A percentile compares a stretch with the other conserved stretches of the same genome.
phyloP scores from a whole-genome alignment of 2,797 vertebrate genomes.

The Neopelma chrysocephalum region DNA sequence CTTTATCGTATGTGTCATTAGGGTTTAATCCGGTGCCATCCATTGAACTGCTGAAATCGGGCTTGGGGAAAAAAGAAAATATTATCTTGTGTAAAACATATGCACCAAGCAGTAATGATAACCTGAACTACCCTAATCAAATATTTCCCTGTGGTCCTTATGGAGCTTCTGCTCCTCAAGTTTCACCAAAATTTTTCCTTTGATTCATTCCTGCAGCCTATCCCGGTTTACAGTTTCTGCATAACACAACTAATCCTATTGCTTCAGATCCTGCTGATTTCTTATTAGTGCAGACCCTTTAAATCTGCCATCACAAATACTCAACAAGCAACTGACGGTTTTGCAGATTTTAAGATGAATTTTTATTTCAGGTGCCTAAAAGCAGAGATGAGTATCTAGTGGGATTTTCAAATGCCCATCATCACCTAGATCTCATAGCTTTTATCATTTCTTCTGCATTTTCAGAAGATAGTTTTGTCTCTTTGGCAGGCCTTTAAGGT shows the following conservation, averaged over 20 bases:
- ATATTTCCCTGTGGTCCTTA: not conserved
- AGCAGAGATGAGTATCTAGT: not conserved
- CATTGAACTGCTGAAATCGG: not conserved
- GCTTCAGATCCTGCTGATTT: not conserved
- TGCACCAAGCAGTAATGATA: not conserved
- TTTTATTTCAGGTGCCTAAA: conserved; percentile 1
- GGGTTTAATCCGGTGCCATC: not conserved
- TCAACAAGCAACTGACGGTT: not conserved
- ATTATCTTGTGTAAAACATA: not conserved
- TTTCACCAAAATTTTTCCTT: not conserved
- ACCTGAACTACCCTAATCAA: not conserved
- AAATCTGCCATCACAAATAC: not conserved
- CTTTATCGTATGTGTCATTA: not conserved
- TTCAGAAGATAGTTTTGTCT: conserved; percentile 25
- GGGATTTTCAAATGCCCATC: conserved; percentile 8
- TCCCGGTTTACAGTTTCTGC: not conserved
- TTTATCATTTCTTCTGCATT: not conserved
- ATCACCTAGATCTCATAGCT: not conserved
- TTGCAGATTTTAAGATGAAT: not conserved
- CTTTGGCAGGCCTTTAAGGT: conserved; percentile 21
- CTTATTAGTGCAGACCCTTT: not conserved
- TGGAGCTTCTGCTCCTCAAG: not conserved
- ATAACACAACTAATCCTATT: not conserved
- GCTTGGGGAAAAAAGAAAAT: not conserved
- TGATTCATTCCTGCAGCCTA: not conserved